phyloP scores from a whole-genome alignment of 1,140 invertebrate species.

The Pristionchus pacificus region DNA sequence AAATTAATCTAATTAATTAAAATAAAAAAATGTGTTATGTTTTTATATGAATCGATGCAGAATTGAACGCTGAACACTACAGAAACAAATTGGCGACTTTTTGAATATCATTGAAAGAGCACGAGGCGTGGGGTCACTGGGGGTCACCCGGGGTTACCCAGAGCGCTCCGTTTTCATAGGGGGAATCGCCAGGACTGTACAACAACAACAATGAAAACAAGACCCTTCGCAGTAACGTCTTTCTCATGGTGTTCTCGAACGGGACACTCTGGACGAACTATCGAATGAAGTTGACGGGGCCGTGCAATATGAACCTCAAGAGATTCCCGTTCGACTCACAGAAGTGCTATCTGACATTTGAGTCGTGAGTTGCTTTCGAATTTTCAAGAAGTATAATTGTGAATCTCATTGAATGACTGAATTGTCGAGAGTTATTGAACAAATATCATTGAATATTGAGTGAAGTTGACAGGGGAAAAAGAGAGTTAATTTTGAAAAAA shows the following conservation, averaged over 20 bases:
- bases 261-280: constrained; percentile 57
- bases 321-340: constrained; percentile 41
- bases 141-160: no score
- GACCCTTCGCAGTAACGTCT: constrained; percentile 53
- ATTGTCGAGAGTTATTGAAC: no score
- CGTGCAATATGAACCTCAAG: constrained; percentile 55
- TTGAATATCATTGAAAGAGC: no score
- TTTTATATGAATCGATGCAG: no score
- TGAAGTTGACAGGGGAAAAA: background rate
- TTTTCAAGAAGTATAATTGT: background rate
- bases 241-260: constrained; percentile 56
- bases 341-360: constrained; percentile 36
- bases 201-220: no score
- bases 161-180: no score
- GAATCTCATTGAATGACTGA: background rate
- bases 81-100: no score
- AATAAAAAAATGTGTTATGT: no score
- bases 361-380: constrained; percentile 28
- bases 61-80: no score
- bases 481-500: constrained; percentile 5
- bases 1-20: no score
- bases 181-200: no score
- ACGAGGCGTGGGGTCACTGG: no score
- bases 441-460: constrained; percentile 21
- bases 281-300: constrained; percentile 55